A percentile compares a stretch with the other conserved stretches of the same genome.
These are phyloP conservation scores for Chionoecetes opilio DNA, from an alignment of 1,140 invertebrate genomes.

Conservation along the genomic window DNA sequence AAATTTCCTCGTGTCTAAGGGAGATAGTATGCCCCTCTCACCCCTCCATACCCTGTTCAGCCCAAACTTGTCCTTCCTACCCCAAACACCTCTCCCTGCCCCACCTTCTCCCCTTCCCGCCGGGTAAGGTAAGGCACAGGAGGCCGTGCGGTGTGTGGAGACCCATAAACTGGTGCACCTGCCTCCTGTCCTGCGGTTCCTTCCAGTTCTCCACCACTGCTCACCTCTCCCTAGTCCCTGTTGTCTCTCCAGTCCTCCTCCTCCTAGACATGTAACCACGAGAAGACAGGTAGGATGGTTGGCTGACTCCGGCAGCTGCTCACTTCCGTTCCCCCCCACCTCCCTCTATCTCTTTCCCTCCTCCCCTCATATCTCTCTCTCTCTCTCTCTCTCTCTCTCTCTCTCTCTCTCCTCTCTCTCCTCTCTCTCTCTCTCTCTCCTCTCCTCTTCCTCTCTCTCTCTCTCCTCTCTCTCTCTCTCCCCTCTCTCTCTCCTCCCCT, in stretches of 20 bases:
- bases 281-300: neutral
- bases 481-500: neutral
- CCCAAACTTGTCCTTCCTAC: neutral
- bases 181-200: slow-evolving; percentile 34
- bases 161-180: slow-evolving; percentile 13
- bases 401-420: neutral
- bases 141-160: neutral
- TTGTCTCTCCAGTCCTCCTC: neutral
- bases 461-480: neutral
- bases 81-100: neutral
- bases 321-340: neutral
- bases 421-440: neutral
- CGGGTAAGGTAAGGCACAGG: neutral
- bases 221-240: neutral
- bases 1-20: neutral
- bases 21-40: neutral
- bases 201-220: neutral
- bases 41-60: neutral
- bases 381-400: slow-evolving; percentile 1
- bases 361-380: neutral
- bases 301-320: slow-evolving; percentile 13
- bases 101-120: neutral
- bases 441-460: neutral
- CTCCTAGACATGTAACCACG: neutral
- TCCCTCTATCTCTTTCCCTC: neutral